Conservation (phyloP, 1,140 invertebrate species). For the Agrypnia vestita region DNA sequence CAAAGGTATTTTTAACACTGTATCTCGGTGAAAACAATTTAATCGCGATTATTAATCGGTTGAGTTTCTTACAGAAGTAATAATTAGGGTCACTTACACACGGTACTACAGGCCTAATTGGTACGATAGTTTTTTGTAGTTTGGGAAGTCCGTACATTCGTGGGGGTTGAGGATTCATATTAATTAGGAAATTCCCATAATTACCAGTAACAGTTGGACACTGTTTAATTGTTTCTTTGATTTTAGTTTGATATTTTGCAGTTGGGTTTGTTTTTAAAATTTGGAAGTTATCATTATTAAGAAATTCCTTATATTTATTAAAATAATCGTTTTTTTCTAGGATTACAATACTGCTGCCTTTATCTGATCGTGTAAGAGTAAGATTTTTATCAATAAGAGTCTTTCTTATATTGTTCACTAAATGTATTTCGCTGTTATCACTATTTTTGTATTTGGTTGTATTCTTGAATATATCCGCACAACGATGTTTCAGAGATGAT, state of each 20-base stretch:
- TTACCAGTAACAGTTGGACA: not conserved
- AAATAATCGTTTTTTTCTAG: constrained; percentile 7
- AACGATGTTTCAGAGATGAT: not conserved
- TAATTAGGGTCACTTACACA: not conserved
- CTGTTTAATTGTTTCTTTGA: not conserved
- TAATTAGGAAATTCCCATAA: too few species aligned
- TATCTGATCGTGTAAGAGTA: constrained; percentile 9
- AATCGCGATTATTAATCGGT: too few species aligned
- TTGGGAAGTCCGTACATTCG: constrained; percentile 11
- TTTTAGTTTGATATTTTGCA: not conserved
- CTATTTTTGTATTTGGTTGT: not conserved
- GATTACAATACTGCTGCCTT: constrained; percentile 3
- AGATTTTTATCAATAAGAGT: too few species aligned
- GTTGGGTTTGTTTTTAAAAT: constrained; percentile 8
- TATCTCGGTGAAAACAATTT: too few species aligned
- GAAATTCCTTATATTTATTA: constrained; percentile 1
- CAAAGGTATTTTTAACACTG: too few species aligned
- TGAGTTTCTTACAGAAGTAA: too few species aligned
- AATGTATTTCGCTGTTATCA: not conserved
- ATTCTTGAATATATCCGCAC: constrained; percentile 1
- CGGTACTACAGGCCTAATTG: not conserved
- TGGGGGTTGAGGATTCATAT: too few species aligned
- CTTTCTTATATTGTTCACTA: not conserved
- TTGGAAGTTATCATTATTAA: constrained; percentile 4
- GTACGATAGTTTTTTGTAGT: constrained; percentile 5